Conservation (phyloP, 2,797 vertebrate species). For the Microchirus variegatus region DNA sequence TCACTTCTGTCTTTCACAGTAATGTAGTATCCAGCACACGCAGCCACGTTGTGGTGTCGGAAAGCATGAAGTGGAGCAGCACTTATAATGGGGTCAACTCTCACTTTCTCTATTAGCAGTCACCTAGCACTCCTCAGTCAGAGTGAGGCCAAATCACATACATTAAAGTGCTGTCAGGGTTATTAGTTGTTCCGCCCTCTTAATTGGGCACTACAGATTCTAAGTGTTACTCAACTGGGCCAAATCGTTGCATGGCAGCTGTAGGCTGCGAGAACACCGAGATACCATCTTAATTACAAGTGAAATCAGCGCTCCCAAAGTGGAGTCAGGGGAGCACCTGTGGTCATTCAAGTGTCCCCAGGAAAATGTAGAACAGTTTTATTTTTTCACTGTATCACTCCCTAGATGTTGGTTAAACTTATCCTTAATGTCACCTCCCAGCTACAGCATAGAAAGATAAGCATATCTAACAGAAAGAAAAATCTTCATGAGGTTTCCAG, state of each 20-base stretch:
- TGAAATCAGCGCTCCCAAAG: slow-evolving; percentile 33
- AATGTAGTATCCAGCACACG: not conserved
- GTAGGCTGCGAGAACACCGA: not conserved
- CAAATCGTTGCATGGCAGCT: slow-evolving; percentile 19
- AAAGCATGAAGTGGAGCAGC: slow-evolving; percentile 40
- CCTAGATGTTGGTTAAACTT: slow-evolving; percentile 22
- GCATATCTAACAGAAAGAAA: slow-evolving; percentile 15
- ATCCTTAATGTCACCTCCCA: slow-evolving; percentile 20
- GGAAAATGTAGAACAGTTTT: slow-evolving; percentile 28
- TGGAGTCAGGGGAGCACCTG: slow-evolving; percentile 28
- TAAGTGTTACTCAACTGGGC: slow-evolving; percentile 7
- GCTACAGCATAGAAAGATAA: slow-evolving; percentile 23
- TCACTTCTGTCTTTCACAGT: slow-evolving; percentile 2
- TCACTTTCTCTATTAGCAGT: slow-evolving; percentile 38
- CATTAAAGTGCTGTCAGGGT: slow-evolving; percentile 36
- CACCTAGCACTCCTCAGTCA: slow-evolving; percentile 20
- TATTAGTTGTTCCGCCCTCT: slow-evolving; percentile 30
- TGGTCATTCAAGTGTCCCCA: slow-evolving; percentile 7
- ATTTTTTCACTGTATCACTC: slow-evolving; percentile 25
- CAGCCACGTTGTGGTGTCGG: slow-evolving; percentile 25
- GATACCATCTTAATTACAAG: slow-evolving; percentile 63
- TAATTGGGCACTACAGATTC: slow-evolving; percentile 13
- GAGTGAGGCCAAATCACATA: slow-evolving; percentile 7
- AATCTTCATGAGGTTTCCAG: slow-evolving; percentile 3
- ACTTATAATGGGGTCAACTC: slow-evolving; percentile 44